Percentiles rank a stretch among this genome's conserved stretches.
These are phyloP conservation scores for Thyatira batis DNA, from an alignment of 2,888 invertebrate genomes.

Conservation along the genomic window DNA sequence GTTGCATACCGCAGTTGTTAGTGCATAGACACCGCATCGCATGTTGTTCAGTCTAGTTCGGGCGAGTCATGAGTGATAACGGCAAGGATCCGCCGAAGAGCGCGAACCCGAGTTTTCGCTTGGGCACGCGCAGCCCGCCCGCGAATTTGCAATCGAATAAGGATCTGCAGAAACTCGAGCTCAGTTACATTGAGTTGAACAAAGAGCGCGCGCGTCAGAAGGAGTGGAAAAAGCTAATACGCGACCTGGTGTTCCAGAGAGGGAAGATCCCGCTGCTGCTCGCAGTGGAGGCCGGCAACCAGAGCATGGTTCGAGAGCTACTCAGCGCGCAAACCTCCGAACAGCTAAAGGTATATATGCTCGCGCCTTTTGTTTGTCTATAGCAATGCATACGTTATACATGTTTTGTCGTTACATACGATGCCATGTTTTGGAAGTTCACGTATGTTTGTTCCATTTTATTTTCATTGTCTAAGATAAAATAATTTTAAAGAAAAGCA, in stretches of 20 bases:
- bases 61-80: slow-evolving; percentile 48
- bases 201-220: slow-evolving; percentile 77
- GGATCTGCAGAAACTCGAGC: slow-evolving; percentile 73
- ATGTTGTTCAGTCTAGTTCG: slow-evolving; percentile 50
- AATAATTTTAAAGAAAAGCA: neutral
- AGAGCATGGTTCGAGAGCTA: slow-evolving; percentile 96
- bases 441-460: neutral
- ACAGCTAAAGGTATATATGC: slow-evolving; percentile 89
- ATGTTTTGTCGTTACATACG: neutral
- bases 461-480: neutral
- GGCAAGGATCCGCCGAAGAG: slow-evolving; percentile 58
- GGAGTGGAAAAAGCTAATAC: slow-evolving; percentile 82
- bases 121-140: slow-evolving; percentile 60
- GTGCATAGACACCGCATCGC: slow-evolving; percentile 52
- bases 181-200: slow-evolving; percentile 78
- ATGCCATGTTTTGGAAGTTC: neutral
- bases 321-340: slow-evolving; percentile 93
- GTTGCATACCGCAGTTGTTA: slow-evolving; percentile 61
- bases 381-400: slow-evolving; percentile 5
- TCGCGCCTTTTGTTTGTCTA: slow-evolving; percentile 5
- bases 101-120: slow-evolving; percentile 47
- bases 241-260: slow-evolving; percentile 87
- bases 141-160: slow-evolving; percentile 51
- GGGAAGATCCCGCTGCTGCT: slow-evolving; percentile 96
- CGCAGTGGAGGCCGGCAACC: slow-evolving; percentile 97